Evolutionary conservation across 2,888 invertebrate species (phyloP).

Genomic region (Oxycera nigricornis): DNA sequence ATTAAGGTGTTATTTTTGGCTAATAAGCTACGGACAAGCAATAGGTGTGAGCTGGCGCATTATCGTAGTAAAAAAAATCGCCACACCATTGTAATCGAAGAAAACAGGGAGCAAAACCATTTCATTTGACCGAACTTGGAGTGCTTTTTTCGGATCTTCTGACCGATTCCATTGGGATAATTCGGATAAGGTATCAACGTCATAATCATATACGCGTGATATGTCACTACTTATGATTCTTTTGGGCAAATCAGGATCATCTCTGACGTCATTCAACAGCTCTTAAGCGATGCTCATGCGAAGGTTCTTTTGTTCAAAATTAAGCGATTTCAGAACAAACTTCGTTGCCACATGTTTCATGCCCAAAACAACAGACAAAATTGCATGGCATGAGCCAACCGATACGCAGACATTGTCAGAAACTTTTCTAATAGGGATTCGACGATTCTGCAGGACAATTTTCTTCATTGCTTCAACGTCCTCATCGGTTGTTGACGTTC

Average conservation of each 20-base stretch:
- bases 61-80: no score
- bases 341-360: neutral
- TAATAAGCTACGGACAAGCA: neutral
- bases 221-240: neutral
- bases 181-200: neutral
- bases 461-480: neutral
- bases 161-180: neutral
- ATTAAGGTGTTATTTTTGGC: neutral
- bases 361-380: neutral
- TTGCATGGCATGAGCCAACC: neutral
- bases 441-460: neutral
- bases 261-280: neutral
- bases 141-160: neutral
- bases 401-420: neutral
- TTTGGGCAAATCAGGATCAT: neutral
- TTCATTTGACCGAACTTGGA: conserved; percentile 20
- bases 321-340: no score
- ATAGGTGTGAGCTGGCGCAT: neutral
- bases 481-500: conserved; percentile 21
- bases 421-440: neutral
- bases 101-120: conserved; percentile 30
- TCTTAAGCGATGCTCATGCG: neutral
- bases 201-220: conserved; percentile 10
- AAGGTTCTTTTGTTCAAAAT: neutral
- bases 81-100: conserved; percentile 19